These are phyloP conservation scores for Zaprionus capensis DNA, from an alignment of 1,140 invertebrate species.

Conservation along the genomic window DNA sequence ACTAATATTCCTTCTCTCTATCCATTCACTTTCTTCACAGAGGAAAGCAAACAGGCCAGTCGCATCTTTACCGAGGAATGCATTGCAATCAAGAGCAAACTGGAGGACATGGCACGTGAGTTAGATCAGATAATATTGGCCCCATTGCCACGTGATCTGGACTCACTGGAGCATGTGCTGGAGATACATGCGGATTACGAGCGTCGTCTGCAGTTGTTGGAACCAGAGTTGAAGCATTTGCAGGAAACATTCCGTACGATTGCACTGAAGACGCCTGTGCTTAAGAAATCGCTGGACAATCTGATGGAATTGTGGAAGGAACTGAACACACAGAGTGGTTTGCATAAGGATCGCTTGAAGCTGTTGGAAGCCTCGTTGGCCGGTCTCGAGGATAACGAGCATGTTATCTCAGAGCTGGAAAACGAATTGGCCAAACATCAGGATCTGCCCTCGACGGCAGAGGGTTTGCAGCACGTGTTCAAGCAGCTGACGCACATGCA, in stretches of 20 bases:
- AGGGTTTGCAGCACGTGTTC: constrained; percentile 88
- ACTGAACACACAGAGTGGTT: constrained; percentile 81
- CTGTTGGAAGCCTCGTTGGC: constrained; percentile 95
- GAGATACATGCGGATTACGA: constrained; percentile 96
- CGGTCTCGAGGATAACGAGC: constrained; percentile 94
- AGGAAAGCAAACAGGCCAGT: constrained; percentile 94
- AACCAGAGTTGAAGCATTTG: constrained; percentile 92
- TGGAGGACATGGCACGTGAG: constrained; percentile 94
- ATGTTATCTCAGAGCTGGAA: constrained; percentile 96
- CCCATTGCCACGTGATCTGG: constrained; percentile 92
- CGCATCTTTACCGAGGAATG: constrained; percentile 94
- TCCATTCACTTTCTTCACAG: constrained; percentile 82
- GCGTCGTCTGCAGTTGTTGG: constrained; percentile 88
- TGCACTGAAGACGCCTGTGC: constrained; percentile 93
- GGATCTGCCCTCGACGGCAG: constrained; percentile 92
- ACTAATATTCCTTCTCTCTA: neutral
- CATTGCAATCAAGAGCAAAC: constrained; percentile 90
- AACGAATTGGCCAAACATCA: constrained; percentile 93
- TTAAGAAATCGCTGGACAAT: constrained; percentile 95
- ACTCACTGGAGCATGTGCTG: constrained; percentile 93
- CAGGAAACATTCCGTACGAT: constrained; percentile 93
- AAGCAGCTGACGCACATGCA: constrained; percentile 87
- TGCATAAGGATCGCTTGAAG: constrained; percentile 88
- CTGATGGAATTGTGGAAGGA: constrained; percentile 95
- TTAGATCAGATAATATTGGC: constrained; percentile 92